phyloP scores from a whole-genome alignment of 2,113 vertebrate species.

The Ploceus nigricollis region DNA sequence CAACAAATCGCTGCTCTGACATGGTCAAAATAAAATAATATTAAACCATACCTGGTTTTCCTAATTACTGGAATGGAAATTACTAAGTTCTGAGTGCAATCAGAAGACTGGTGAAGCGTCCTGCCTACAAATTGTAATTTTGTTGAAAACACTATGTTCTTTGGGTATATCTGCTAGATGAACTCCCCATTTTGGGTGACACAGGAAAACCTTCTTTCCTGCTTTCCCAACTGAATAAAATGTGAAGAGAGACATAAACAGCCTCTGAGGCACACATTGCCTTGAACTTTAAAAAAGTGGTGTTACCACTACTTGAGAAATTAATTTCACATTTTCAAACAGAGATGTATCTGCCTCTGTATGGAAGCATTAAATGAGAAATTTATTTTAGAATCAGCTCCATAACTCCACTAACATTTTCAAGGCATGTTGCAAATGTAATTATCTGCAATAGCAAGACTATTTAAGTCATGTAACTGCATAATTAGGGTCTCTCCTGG shows the following conservation, averaged over 20 bases:
- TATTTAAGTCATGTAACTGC: slow-evolving; percentile 10
- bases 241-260: not conserved
- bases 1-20: not conserved
- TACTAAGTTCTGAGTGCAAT: not conserved
- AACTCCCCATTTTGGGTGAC: not conserved
- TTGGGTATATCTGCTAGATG: not conserved
- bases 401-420: not conserved
- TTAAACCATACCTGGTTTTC: not conserved
- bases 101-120: not conserved
- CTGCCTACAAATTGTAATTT: not conserved
- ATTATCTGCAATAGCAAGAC: not conserved
- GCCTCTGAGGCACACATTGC: not conserved
- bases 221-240: not conserved
- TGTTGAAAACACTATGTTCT: not conserved
- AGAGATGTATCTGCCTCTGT: not conserved
- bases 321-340: not conserved
- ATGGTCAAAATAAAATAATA: not conserved
- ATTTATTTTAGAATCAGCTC: not conserved
- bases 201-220: not conserved
- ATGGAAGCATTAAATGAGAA: not conserved
- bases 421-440: not conserved
- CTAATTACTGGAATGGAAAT: not conserved
- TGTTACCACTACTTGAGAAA: not conserved
- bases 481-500: slow-evolving; percentile 32
- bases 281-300: not conserved